Percentiles rank a stretch among this genome's conserved stretches.
Evolutionary conservation across 2,888 invertebrate genomes (phyloP).

Genomic region (Eulithis testata): DNA sequence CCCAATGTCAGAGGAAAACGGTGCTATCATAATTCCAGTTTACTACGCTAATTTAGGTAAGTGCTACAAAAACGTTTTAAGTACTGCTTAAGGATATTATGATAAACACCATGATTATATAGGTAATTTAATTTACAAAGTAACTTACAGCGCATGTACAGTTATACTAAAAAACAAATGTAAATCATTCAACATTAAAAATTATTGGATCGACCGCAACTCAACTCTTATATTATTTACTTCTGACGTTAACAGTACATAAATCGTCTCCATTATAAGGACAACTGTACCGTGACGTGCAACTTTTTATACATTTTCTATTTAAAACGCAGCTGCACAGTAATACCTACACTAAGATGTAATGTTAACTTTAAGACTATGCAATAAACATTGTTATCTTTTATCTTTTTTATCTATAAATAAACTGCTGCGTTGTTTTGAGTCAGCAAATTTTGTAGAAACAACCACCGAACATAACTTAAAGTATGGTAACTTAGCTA

Average conservation of each 20-base stretch:
- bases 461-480: conserved; percentile 2
- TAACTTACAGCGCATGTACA: too few species aligned
- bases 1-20: conserved; percentile 99
- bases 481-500: conserved; percentile 7
- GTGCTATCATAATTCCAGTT: conserved; percentile 96
- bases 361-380: too few species aligned
- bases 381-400: too few species aligned
- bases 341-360: too few species aligned
- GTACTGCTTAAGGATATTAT: too few species aligned
- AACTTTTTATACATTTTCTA: conserved; percentile 8
- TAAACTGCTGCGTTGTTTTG: conserved; percentile 9
- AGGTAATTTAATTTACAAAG: neutral
- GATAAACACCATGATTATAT: neutral
- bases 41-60: conserved; percentile 94
- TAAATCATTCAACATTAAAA: too few species aligned
- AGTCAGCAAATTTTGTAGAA: conserved; percentile 9
- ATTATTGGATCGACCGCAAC: too few species aligned
- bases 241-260: too few species aligned
- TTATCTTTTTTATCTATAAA: too few species aligned
- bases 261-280: too few species aligned
- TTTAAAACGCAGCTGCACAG: conserved; percentile 11
- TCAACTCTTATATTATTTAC: too few species aligned
- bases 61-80: conserved; percentile 35
- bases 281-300: neutral
- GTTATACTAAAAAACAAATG: too few species aligned